phyloP scores from a whole-genome alignment of 2,113 vertebrate species.

The Pygathrix nemaeus region DNA sequence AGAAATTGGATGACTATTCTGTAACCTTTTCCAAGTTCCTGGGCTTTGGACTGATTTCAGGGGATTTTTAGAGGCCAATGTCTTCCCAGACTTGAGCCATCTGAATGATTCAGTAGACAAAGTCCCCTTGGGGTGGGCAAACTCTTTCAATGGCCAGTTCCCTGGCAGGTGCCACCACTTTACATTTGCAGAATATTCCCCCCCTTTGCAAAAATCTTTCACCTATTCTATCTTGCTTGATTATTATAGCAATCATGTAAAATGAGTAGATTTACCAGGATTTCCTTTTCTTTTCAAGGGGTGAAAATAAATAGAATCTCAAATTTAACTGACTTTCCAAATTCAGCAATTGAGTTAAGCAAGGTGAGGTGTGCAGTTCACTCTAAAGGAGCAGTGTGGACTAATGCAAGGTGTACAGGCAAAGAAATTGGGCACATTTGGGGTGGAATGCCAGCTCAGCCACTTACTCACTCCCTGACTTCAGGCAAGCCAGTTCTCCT shows the following conservation, averaged over 20 bases:
- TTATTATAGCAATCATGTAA: neutral
- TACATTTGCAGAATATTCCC: neutral
- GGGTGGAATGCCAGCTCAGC: neutral
- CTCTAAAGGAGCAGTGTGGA: neutral
- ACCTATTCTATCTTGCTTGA: neutral
- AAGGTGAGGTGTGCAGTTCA: neutral
- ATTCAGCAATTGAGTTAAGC: neutral
- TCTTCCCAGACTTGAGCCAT: slow-evolving; percentile 21
- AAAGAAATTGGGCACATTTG: neutral
- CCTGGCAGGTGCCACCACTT: neutral
- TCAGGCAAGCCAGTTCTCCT: slow-evolving; percentile 24
- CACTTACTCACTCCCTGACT: neutral
- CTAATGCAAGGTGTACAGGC: neutral
- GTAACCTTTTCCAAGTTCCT: slow-evolving; percentile 62
- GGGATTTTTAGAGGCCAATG: slow-evolving; percentile 26
- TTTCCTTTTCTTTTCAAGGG: neutral
- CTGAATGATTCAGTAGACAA: slow-evolving; percentile 38
- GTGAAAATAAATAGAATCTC: neutral
- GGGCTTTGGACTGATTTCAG: slow-evolving; percentile 37
- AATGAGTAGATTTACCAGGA: neutral
- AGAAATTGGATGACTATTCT: slow-evolving; percentile 47
- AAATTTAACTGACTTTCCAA: slow-evolving; percentile 7
- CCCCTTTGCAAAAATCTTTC: neutral
- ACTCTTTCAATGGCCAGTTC: neutral
- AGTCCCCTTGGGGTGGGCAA: neutral